Evolutionary conservation across 2,797 vertebrate species (phyloP).

Genomic region (Sebastiscus tertius): DNA sequence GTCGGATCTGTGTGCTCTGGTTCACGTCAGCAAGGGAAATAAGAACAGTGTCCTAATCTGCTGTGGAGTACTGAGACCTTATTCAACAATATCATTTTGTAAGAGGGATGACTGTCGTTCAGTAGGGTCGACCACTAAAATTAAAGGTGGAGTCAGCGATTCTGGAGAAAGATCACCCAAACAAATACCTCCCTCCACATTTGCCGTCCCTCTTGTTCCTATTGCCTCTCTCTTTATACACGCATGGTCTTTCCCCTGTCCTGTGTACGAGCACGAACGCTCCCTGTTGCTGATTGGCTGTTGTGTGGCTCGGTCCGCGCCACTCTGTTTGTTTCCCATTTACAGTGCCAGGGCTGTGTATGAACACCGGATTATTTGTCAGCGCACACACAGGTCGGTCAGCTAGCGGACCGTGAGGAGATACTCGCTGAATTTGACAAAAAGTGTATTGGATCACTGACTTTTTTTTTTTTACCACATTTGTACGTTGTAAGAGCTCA

Average conservation of each 20-base stretch:
- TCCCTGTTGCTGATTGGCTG: neutral
- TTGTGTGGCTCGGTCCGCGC: neutral
- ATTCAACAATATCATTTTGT: slow-evolving; percentile 20
- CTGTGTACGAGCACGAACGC: neutral
- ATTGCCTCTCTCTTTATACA: neutral
- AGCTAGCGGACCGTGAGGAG: neutral
- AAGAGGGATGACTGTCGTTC: neutral
- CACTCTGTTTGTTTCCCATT: neutral
- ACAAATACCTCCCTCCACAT: neutral
- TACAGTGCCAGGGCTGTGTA: neutral
- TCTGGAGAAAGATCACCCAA: neutral
- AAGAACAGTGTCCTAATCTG: slow-evolving; percentile 34
- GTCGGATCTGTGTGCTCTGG: neutral
- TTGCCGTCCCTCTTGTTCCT: neutral
- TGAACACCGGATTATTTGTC: neutral
- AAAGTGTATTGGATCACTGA: neutral
- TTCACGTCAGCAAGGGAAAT: slow-evolving; percentile 45
- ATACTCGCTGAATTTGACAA: neutral
- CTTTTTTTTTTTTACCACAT: neutral
- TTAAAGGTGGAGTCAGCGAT: neutral
- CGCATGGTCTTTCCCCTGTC: neutral
- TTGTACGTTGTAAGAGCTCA: neutral
- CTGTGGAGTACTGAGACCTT: slow-evolving; percentile 1
- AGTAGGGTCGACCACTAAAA: neutral
- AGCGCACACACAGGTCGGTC: neutral